Conservation (phyloP, 64 coral and sea anemone species). For the Pachyseris speciosa region DNA sequence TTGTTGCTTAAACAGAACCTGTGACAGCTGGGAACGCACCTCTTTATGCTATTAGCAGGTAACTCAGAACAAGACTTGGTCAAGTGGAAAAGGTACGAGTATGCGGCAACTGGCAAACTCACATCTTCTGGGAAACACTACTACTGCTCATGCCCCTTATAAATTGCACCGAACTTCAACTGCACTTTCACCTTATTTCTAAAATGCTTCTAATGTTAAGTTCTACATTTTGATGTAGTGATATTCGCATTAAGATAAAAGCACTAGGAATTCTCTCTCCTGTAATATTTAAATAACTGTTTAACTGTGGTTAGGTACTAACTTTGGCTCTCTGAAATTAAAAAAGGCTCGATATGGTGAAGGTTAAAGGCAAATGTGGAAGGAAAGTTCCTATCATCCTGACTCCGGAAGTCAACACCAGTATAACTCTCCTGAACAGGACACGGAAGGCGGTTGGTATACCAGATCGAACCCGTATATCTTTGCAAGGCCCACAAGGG, state of each 20-base stretch:
- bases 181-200: too few species aligned
- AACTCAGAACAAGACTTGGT: background rate
- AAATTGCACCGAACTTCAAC: too few species aligned
- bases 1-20: conserved; percentile 33
- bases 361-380: conserved; percentile 28
- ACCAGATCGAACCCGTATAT: background rate
- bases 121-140: conserved; percentile 26
- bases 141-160: too few species aligned
- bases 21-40: conserved; percentile 17
- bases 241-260: too few species aligned
- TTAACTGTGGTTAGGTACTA: too few species aligned
- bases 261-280: too few species aligned
- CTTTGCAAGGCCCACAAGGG: conserved; percentile 7
- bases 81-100: conserved; percentile 51
- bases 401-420: background rate
- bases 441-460: conserved; percentile 17
- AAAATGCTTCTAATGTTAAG: too few species aligned
- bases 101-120: background rate
- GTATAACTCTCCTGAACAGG: background rate
- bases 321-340: too few species aligned
- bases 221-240: too few species aligned
- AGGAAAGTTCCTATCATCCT: conserved; percentile 37
- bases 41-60: background rate
- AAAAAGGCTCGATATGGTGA: conserved; percentile 51
- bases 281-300: too few species aligned